Percentiles rank a stretch among this genome's conserved stretches.
Evolutionary conservation across 2,797 vertebrate genomes (phyloP).

Genomic region (Oophaga sylvatica): DNA sequence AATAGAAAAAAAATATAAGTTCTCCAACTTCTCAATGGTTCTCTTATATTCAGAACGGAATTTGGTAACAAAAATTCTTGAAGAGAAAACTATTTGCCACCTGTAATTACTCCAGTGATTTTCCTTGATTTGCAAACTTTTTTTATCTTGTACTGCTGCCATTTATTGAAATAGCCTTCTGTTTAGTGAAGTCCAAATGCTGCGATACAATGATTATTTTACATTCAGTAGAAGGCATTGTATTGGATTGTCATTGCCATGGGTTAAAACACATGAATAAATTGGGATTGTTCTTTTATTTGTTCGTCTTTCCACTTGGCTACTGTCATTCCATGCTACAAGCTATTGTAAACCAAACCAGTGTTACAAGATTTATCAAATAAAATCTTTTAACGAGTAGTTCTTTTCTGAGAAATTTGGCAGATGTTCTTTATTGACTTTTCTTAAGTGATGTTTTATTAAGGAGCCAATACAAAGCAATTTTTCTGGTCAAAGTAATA

Average conservation of each 20-base stretch:
- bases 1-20: too few relatives aligned
- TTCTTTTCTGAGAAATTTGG: conserved; percentile 37
- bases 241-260: not conserved
- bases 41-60: too few relatives aligned
- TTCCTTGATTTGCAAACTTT: too few relatives aligned
- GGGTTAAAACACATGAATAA: not conserved
- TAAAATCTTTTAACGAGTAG: conserved; percentile 32
- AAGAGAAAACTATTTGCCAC: too few relatives aligned
- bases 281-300: not conserved
- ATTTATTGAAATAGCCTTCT: not conserved
- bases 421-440: conserved; percentile 71
- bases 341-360: conserved; percentile 57
- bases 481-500: conserved; percentile 75
- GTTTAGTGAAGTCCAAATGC: not conserved
- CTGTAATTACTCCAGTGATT: too few relatives aligned
- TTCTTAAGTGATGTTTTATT: conserved; percentile 77
- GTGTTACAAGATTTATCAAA: conserved; percentile 47
- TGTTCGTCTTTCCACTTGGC: not conserved
- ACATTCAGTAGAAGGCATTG: not conserved
- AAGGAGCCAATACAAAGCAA: conserved; percentile 73
- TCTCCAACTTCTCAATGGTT: too few relatives aligned
- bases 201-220: not conserved
- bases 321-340: not conserved
- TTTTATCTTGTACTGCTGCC: not conserved
- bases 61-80: too few relatives aligned